These are phyloP conservation scores for Pseudoips prasinana DNA, from an alignment of 2,888 invertebrate genomes.

Conservation along the genomic window DNA sequence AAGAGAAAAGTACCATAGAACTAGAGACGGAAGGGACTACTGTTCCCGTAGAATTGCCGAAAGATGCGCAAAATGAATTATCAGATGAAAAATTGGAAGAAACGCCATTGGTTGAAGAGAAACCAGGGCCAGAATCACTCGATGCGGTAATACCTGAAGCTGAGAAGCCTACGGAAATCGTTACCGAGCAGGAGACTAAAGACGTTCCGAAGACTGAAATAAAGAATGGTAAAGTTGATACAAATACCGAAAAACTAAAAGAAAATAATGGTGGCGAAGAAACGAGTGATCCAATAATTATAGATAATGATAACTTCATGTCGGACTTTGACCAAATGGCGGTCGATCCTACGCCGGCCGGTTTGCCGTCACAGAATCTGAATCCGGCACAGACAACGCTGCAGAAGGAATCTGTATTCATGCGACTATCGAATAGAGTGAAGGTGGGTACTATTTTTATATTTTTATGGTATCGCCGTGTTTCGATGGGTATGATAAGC, in stretches of 20 bases:
- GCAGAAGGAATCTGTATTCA: constrained; percentile 97
- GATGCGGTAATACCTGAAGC: constrained; percentile 38
- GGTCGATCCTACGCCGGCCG: constrained; percentile 67
- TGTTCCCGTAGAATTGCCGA: constrained; percentile 48
- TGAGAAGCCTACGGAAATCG: constrained; percentile 46
- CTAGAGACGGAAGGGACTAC: constrained; percentile 42
- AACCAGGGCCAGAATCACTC: constrained; percentile 38
- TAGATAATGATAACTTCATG: constrained; percentile 76
- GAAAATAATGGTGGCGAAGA: constrained; percentile 55
- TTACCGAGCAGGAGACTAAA: constrained; percentile 53
- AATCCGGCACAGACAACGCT: constrained; percentile 61
- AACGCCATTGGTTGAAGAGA: constrained; percentile 44
- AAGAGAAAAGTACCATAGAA: constrained; percentile 51
- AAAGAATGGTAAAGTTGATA: constrained; percentile 55
- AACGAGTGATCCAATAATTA: constrained; percentile 56
- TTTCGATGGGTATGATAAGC: no score
- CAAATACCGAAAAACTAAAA: constrained; percentile 54
- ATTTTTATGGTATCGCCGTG: no score
- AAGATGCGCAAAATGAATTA: constrained; percentile 48
- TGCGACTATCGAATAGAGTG: constrained; percentile 96
- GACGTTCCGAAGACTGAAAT: constrained; percentile 40
- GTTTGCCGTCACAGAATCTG: constrained; percentile 48
- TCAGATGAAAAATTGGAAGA: constrained; percentile 53
- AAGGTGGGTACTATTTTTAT: constrained; percentile 86
- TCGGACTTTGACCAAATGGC: constrained; percentile 79